phyloP scores from a whole-genome alignment of 2,797 vertebrate genomes.

The Staurois parvus region DNA sequence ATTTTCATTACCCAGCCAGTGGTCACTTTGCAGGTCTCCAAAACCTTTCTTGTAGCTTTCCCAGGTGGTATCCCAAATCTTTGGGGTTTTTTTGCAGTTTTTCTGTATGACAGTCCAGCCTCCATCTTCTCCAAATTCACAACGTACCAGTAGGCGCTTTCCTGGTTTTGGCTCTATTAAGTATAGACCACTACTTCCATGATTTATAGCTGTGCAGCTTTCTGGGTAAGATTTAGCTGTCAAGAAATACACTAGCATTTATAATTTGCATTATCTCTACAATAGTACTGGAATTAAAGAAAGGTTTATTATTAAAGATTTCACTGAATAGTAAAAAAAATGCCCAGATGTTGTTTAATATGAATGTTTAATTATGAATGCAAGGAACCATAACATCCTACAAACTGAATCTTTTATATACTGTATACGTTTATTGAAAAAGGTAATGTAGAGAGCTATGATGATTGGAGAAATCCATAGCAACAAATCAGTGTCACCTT shows the following conservation, averaged over 20 bases:
- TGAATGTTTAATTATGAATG: too few relatives aligned
- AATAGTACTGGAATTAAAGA: neutral
- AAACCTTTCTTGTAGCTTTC: constrained; percentile 55
- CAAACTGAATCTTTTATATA: too few relatives aligned
- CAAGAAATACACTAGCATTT: constrained; percentile 8
- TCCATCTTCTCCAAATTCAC: constrained; percentile 38
- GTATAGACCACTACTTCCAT: constrained; percentile 46
- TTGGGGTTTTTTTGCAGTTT: constrained; percentile 41
- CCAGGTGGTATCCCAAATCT: constrained; percentile 49
- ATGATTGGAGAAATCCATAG: too few relatives aligned
- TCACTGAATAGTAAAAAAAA: too few relatives aligned
- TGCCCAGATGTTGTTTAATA: too few relatives aligned
- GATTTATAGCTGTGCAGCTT: constrained; percentile 46
- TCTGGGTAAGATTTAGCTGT: constrained; percentile 51
- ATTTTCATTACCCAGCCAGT: constrained; percentile 55
- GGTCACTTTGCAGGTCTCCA: constrained; percentile 45
- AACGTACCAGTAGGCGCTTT: constrained; percentile 40
- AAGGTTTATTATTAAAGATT: too few relatives aligned
- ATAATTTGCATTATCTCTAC: neutral
- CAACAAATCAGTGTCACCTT: too few relatives aligned
- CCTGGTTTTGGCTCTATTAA: constrained; percentile 37
- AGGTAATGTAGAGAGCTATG: too few relatives aligned
- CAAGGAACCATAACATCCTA: too few relatives aligned
- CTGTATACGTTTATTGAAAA: too few relatives aligned
- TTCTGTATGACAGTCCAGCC: constrained; percentile 56